A percentile compares a stretch with the other conserved stretches of the same genome.
Evolutionary conservation across 1,140 invertebrate genomes (phyloP).

Genomic region (Yoshiicerus persimilis): DNA sequence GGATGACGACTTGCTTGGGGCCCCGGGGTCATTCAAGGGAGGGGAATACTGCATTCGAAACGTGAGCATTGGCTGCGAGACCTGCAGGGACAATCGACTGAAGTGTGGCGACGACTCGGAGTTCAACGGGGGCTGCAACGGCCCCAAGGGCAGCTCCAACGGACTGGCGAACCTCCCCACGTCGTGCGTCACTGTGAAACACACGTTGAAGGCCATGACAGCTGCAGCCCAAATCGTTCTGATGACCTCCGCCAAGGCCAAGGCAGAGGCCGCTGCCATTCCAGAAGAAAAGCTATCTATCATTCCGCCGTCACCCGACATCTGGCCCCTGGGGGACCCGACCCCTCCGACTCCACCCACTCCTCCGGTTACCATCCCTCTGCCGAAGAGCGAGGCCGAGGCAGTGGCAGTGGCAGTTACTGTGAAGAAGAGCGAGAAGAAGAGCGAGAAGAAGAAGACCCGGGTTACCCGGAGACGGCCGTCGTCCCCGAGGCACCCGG

Average conservation of each 20-base stretch:
- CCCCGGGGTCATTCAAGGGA: not conserved
- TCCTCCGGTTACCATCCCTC: too few relatives aligned
- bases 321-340: not conserved
- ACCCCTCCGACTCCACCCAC: too few relatives aligned
- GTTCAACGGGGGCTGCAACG: not conserved
- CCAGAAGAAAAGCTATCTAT: too few relatives aligned
- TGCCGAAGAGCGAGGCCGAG: not conserved
- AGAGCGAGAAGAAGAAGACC: not conserved
- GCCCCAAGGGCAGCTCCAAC: not conserved
- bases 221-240: not conserved
- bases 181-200: not conserved
- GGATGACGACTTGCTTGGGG: not conserved
- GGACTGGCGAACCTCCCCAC: not conserved
- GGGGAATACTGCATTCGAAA: not conserved
- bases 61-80: not conserved
- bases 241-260: not conserved
- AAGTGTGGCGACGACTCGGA: not conserved
- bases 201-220: not conserved
- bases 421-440: not conserved
- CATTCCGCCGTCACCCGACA: too few relatives aligned
- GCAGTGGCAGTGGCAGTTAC: too few relatives aligned
- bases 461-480: not conserved
- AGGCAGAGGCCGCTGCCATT: not conserved
- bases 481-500: not conserved
- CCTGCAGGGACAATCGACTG: not conserved